phyloP scores from a whole-genome alignment of 2,113 vertebrate species.

The Recurvirostra avosetta region DNA sequence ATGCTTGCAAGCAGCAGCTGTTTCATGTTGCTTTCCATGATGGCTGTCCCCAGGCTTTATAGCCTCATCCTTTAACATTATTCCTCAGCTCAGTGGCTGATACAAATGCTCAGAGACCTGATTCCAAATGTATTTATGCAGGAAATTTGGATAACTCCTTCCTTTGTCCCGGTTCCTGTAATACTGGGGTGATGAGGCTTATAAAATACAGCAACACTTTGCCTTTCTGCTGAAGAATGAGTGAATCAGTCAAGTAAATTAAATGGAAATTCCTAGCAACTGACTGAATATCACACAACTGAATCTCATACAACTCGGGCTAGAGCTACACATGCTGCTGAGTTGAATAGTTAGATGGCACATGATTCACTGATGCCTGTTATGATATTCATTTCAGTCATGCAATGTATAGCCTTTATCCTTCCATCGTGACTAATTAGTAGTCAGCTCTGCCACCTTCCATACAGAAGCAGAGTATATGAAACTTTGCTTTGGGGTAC shows the following conservation, averaged over 20 bases:
- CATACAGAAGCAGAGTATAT: not conserved
- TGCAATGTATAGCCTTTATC: not conserved
- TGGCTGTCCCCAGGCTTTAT: not conserved
- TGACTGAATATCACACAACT: not conserved
- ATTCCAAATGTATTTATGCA: not conserved
- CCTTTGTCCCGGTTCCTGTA: not conserved
- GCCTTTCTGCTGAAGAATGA: not conserved
- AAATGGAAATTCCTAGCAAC: not conserved
- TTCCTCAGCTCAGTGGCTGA: not conserved
- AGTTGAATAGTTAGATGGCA: not conserved
- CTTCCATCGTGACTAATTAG: not conserved
- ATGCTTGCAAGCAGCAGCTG: not conserved
- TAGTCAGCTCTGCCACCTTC: not conserved
- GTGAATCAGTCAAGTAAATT: not conserved
- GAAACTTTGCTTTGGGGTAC: not conserved
- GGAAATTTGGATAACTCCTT: not conserved
- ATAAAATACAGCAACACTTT: not conserved
- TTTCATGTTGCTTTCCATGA: not conserved
- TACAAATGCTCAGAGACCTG: not conserved
- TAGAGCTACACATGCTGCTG: not conserved
- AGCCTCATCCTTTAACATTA: not conserved
- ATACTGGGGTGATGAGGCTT: not conserved
- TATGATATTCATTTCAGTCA: not conserved
- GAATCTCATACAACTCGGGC: not conserved
- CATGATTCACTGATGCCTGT: not conserved